Conservation (phyloP, 2,888 invertebrate genomes). For the Apamea anceps region DNA sequence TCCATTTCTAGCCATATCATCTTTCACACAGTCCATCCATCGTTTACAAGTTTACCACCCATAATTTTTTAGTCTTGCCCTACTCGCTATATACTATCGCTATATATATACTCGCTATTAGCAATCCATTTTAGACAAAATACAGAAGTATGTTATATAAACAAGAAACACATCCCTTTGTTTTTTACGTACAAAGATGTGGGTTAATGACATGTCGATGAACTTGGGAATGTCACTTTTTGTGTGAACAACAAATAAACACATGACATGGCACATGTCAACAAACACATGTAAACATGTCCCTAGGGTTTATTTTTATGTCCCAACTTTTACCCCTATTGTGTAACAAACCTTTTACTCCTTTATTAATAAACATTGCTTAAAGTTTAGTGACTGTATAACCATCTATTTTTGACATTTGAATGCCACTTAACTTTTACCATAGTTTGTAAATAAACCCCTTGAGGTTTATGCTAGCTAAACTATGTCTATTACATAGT, state of each 20-base stretch:
- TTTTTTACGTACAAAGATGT: slow-evolving; percentile 55
- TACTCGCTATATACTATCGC: too few relatives aligned
- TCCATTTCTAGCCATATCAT: neutral
- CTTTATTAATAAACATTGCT: too few relatives aligned
- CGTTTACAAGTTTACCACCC: neutral
- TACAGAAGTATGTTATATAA: slow-evolving; percentile 49
- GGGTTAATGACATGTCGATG: slow-evolving; percentile 77
- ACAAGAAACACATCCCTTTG: slow-evolving; percentile 47
- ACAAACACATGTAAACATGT: slow-evolving; percentile 29
- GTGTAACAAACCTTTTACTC: neutral
- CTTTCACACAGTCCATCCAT: neutral
- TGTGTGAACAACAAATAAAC: slow-evolving; percentile 43
- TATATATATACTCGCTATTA: too few relatives aligned
- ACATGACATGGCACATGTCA: slow-evolving; percentile 5
- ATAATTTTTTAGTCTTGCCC: neutral
- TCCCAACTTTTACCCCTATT: neutral
- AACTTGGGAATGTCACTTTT: slow-evolving; percentile 64
- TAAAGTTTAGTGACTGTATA: too few relatives aligned
- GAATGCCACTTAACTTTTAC: neutral
- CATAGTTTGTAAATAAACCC: neutral
- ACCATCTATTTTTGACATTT: too few relatives aligned
- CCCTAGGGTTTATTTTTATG: neutral
- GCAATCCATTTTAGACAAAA: slow-evolving; percentile 38
- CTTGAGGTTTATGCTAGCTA: neutral
- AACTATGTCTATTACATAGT: neutral